Conservation (phyloP, 2,888 invertebrate species). For the Brachylomia viminalis region DNA sequence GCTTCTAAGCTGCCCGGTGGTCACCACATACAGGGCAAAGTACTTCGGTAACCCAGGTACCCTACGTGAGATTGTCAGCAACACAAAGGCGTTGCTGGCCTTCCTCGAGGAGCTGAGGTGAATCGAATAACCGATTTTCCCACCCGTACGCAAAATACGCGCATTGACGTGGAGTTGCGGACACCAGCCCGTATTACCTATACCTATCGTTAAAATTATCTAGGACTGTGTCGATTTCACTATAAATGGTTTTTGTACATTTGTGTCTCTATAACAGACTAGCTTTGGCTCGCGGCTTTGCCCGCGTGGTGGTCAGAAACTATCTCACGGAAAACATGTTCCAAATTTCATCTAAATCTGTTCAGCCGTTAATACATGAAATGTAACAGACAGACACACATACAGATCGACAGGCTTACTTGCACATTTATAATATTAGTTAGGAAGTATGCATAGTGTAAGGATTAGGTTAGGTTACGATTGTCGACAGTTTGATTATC, state of each 20-base stretch:
- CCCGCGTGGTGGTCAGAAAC: background rate
- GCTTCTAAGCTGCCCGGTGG: no score
- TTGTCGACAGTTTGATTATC: background rate
- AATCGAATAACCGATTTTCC: no score
- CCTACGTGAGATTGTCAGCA: no score
- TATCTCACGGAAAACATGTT: background rate
- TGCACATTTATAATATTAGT: background rate
- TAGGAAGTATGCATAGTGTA: background rate
- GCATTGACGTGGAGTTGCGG: no score
- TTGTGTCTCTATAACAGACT: background rate
- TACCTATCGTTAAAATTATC: background rate
- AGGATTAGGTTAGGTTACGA: background rate
- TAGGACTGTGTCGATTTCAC: background rate
- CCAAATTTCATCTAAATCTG: background rate
- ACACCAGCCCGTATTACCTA: no score
- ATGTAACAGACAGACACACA: background rate
- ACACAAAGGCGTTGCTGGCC: no score
- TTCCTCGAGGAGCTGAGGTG: no score
- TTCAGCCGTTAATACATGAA: background rate
- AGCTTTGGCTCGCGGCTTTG: background rate
- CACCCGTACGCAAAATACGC: no score
- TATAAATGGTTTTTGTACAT: background rate
- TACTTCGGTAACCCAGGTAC: no score
- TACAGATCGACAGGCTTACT: background rate
- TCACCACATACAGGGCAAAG: no score